Evolutionary conservation across 2,113 vertebrate genomes (phyloP).

Genomic region (Hiodon alosoides): DNA sequence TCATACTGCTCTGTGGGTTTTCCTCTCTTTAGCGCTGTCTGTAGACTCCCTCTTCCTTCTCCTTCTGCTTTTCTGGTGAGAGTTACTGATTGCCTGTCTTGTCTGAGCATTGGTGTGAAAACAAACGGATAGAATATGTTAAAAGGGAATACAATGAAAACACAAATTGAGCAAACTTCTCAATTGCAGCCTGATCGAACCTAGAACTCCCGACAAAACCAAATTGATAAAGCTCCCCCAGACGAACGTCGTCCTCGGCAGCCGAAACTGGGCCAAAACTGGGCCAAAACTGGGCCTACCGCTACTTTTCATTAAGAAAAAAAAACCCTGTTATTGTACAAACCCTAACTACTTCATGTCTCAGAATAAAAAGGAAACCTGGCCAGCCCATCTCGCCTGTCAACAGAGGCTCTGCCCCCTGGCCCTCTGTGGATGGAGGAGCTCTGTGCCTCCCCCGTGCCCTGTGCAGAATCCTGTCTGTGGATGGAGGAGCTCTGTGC

Average conservation of each 20-base stretch:
- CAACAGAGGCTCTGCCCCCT: slow-evolving; percentile 47
- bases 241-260: slow-evolving; percentile 25
- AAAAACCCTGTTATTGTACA: slow-evolving; percentile 48
- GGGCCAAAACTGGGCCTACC: slow-evolving; percentile 27
- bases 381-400: slow-evolving; percentile 46
- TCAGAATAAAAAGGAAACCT: slow-evolving; percentile 48
- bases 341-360: slow-evolving; percentile 50
- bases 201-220: slow-evolving; percentile 62
- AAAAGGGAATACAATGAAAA: slow-evolving; percentile 15
- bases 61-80: slow-evolving; percentile 85
- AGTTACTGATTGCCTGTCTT: slow-evolving; percentile 99
- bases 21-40: slow-evolving; percentile 60
- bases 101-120: slow-evolving; percentile 78
- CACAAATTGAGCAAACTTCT: slow-evolving; percentile 75
- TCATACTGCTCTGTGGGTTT: slow-evolving; percentile 56
- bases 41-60: slow-evolving; percentile 51
- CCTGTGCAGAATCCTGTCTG: slow-evolving; percentile 31
- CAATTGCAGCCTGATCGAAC: slow-evolving; percentile 99
- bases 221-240: slow-evolving; percentile 15
- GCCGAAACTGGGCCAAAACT: slow-evolving; percentile 20
- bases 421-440: neutral
- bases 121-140: slow-evolving; percentile 52
- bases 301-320: slow-evolving; percentile 28
- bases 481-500: slow-evolving; percentile 3
- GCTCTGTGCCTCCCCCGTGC: too few relatives aligned